A percentile compares a stretch with the other conserved stretches of the same genome.
phyloP scores from a whole-genome alignment of 2,888 invertebrate genomes.

The Agriotes lineatus region DNA sequence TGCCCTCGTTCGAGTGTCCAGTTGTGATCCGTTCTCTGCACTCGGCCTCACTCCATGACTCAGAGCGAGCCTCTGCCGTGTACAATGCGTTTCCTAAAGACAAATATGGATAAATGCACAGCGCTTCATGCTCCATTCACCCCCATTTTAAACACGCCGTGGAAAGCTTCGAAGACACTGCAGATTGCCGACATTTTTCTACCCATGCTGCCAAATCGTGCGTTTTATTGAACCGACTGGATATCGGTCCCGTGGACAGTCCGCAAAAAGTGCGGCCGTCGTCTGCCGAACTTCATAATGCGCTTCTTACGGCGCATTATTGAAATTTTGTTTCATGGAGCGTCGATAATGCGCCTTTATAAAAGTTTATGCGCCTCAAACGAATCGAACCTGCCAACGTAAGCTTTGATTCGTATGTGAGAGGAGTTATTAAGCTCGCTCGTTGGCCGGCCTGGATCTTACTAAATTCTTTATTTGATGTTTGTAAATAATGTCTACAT shows the following conservation, averaged over 20 bases:
- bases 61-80: not conserved
- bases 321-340: constrained; percentile 24
- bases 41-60: too few species aligned
- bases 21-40: constrained; percentile 25
- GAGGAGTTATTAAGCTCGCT: too few species aligned
- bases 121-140: not conserved
- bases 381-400: constrained; percentile 8
- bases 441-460: too few species aligned
- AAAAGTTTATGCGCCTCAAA: constrained; percentile 17
- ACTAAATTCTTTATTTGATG: too few species aligned
- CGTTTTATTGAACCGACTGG: constrained; percentile 25
- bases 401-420: constrained; percentile 6
- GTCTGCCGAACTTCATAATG: constrained; percentile 23
- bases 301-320: constrained; percentile 6
- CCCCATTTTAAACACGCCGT: not conserved
- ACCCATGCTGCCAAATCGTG: constrained; percentile 16
- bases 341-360: constrained; percentile 20
- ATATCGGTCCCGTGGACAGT: constrained; percentile 18
- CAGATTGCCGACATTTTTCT: constrained; percentile 1
- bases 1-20: not conserved
- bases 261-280: constrained; percentile 9
- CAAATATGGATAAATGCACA: not conserved
- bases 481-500: too few species aligned
- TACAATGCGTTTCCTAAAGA: not conserved
- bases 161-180: not conserved